Percentiles rank a stretch among this genome's conserved stretches.
phyloP scores from a whole-genome alignment of 37 sponge, comb jelly and placozoan genomes.

The Cladorhizidae sp. region DNA sequence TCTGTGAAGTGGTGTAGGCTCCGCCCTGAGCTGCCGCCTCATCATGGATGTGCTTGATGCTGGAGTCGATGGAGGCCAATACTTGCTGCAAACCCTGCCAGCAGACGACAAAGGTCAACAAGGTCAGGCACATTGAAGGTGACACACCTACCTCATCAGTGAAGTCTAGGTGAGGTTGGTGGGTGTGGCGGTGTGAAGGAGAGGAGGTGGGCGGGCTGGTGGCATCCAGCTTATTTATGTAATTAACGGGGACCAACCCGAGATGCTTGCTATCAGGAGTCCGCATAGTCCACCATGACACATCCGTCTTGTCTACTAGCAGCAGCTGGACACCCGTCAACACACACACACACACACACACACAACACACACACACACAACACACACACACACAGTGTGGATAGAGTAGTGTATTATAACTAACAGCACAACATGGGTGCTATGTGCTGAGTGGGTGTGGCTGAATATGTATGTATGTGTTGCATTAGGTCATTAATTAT shows the following conservation, averaged over 20 bases:
- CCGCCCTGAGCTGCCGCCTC: conserved; percentile 50
- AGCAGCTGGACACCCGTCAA: conserved; percentile 15
- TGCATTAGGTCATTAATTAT: too few species aligned
- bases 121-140: neutral
- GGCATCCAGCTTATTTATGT: conserved; percentile 36
- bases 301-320: conserved; percentile 36
- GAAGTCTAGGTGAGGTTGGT: neutral
- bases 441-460: too few species aligned
- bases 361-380: conserved; percentile 2
- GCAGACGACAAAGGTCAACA: neutral
- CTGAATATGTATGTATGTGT: too few species aligned
- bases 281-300: conserved; percentile 64
- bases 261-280: neutral
- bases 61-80: conserved; percentile 71
- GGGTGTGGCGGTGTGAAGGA: neutral
- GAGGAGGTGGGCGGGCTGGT: neutral
- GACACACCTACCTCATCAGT: neutral
- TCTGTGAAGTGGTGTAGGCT: conserved; percentile 51
- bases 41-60: conserved; percentile 71
- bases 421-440: too few species aligned
- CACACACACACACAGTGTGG: neutral
- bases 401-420: neutral
- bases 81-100: conserved; percentile 51
- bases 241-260: conserved; percentile 59
- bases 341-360: conserved; percentile 7